Percentiles rank a stretch among this genome's conserved stretches.
Conservation (phyloP, 2,797 vertebrate genomes). For the Myoxocephalus aenaeus region DNA sequence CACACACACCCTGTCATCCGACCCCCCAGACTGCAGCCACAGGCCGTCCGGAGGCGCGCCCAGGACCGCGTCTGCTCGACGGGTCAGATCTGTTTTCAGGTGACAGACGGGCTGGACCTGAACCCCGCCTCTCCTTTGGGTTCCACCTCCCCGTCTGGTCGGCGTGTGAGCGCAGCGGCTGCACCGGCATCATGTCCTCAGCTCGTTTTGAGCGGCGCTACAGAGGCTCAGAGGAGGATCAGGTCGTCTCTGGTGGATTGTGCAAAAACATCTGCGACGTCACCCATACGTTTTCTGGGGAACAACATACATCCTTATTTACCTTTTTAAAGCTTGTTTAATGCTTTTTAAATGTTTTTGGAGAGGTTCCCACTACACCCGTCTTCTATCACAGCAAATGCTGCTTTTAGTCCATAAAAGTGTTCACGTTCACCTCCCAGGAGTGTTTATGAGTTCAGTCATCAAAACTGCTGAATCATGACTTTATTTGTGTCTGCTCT, state of each 20-base stretch:
- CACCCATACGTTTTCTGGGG: background rate
- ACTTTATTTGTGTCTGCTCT: background rate
- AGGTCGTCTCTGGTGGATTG: background rate
- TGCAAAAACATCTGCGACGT: background rate
- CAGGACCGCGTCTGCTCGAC: background rate
- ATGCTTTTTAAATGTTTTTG: too few relatives aligned
- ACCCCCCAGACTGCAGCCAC: constrained; percentile 34
- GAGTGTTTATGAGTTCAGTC: background rate
- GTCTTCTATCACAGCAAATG: too few relatives aligned
- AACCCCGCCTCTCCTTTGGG: background rate
- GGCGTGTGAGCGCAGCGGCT: too few relatives aligned
- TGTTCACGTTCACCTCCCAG: background rate
- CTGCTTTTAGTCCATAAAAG: background rate
- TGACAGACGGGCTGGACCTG: constrained; percentile 8
- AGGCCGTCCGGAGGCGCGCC: constrained; percentile 20
- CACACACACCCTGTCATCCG: constrained; percentile 52
- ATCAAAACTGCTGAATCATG: constrained; percentile 27
- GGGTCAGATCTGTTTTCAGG: constrained; percentile 28
- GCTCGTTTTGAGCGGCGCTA: constrained; percentile 1
- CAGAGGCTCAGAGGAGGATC: background rate
- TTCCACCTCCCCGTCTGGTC: constrained; percentile 39
- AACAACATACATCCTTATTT: background rate
- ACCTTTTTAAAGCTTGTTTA: background rate
- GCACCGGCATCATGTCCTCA: too few relatives aligned
- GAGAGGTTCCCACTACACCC: constrained; percentile 6